Evolutionary conservation across 2,888 invertebrate species (phyloP).

Genomic region (Luperina testacea): DNA sequence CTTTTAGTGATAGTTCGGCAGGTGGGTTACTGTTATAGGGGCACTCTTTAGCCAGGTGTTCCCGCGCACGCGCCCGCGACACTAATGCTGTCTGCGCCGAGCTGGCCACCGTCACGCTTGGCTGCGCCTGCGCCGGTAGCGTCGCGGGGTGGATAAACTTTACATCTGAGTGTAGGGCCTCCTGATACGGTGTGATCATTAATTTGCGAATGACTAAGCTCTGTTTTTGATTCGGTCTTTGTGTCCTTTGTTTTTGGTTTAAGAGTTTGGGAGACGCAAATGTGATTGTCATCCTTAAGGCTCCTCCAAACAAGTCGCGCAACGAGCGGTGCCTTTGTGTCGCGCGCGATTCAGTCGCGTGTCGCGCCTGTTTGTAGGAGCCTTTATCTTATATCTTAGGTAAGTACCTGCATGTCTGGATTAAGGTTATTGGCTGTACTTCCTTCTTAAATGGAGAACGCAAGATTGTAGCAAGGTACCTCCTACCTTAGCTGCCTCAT

Average conservation of each 20-base stretch:
- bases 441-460: neutral
- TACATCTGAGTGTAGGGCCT: conserved; percentile 63
- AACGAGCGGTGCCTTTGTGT: too few species aligned
- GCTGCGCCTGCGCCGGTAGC: conserved; percentile 74
- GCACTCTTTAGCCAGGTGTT: conserved; percentile 69
- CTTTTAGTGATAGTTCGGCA: conserved; percentile 14
- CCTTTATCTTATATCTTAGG: neutral
- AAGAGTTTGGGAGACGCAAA: neutral
- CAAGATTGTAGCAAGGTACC: neutral
- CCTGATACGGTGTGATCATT: conserved; percentile 64
- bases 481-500: neutral
- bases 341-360: too few species aligned
- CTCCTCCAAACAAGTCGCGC: too few species aligned
- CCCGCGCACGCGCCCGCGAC: conserved; percentile 78
- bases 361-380: too few species aligned
- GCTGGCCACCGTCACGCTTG: conserved; percentile 76
- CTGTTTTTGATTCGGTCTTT: conserved; percentile 45
- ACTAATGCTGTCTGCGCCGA: conserved; percentile 75
- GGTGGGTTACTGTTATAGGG: conserved; percentile 22
- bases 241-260: conserved; percentile 38
- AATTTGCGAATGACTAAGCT: conserved; percentile 65
- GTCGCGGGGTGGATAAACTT: conserved; percentile 84
- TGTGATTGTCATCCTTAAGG: neutral
- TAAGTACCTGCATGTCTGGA: neutral
- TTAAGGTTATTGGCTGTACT: neutral